Base-by-base conservation (phyloP, 2,888 invertebrate species). In the Esperia sulphurella region DNA sequence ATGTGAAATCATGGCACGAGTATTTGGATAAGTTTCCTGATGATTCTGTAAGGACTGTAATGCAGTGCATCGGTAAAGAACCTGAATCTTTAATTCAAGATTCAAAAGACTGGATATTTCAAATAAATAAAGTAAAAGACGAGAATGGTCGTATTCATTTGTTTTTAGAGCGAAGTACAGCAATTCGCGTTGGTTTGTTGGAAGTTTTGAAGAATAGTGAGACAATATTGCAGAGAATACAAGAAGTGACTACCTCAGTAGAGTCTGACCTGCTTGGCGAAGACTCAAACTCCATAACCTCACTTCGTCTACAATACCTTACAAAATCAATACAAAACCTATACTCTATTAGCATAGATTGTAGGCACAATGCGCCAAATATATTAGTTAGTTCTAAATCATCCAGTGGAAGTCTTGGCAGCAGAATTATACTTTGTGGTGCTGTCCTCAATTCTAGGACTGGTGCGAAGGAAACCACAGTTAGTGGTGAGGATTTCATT, bases 381-480 rank as follows among this genome's bases (percentile, higher is more conserved):
- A 54, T 86, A 49, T 52, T 75, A 37, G 65, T 88, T 2, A 79
- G 75, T n/a, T 68, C 74, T 5, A 92, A 89, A 57, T 91, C 91
- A 9, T 73, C 78, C 14, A 65, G 56, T 45, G 66, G 58, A 41
- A 52, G 63, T 48, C 55, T 62, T 7, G 60, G 62, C 40, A 61
- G 59, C 46, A 58, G 57, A 41, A 59, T 69, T 31, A 62, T 91
- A 35, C 57, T 91, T 5, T 93, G 93, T 75, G 94, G 93, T 1
- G 81, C 92, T 29, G 93, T 94, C 1, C 73, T 92, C 29, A 93
- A 92, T 86, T 73, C 81, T 6, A 78, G 81, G 50, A 82, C 82
- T n/a, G 91, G 91, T 51, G 69, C 73, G 21, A 92, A 92, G 71
- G 92, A 92, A 64, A 78, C 54, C 2, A 49, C 50, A 37, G 64